These are phyloP conservation scores for Oeneis ivallda DNA, from an alignment of 2,888 invertebrate genomes.

Conservation along the genomic window DNA sequence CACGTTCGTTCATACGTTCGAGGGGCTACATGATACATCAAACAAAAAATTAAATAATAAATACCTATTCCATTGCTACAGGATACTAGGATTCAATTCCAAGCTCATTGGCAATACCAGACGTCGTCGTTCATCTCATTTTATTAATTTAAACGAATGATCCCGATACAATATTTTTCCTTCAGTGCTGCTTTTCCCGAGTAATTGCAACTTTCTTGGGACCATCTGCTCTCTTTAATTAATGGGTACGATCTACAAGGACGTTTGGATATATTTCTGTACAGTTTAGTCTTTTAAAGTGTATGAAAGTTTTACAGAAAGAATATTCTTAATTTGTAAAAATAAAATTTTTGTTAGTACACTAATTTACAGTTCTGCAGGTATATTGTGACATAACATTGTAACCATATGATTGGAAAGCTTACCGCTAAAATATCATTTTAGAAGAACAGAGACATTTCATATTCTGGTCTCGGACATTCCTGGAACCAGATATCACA, in stretches of 20 bases:
- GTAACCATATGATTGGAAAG: too few species aligned
- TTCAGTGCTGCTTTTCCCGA: slow-evolving; percentile 33
- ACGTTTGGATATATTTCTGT: slow-evolving; percentile 23
- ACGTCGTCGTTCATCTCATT: slow-evolving; percentile 11
- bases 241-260: slow-evolving; percentile 54
- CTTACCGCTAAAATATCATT: too few species aligned
- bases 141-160: slow-evolving; percentile 24
- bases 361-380: too few species aligned
- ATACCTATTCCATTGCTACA: too few species aligned
- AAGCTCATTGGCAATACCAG: background rate
- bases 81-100: background rate
- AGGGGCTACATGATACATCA: too few species aligned
- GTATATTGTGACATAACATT: too few species aligned
- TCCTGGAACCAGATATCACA: too few species aligned
- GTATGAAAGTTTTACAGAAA: background rate
- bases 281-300: slow-evolving; percentile 9
- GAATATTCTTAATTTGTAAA: background rate
- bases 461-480: too few species aligned
- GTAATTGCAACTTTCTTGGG: slow-evolving; percentile 66
- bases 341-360: too few species aligned
- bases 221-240: slow-evolving; percentile 73
- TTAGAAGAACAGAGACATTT: too few species aligned
- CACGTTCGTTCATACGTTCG: too few species aligned
- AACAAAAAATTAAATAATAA: too few species aligned
- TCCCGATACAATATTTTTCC: slow-evolving; percentile 21